phyloP scores from a whole-genome alignment of 2,797 vertebrate genomes.

The Pogonophryne albipinna region DNA sequence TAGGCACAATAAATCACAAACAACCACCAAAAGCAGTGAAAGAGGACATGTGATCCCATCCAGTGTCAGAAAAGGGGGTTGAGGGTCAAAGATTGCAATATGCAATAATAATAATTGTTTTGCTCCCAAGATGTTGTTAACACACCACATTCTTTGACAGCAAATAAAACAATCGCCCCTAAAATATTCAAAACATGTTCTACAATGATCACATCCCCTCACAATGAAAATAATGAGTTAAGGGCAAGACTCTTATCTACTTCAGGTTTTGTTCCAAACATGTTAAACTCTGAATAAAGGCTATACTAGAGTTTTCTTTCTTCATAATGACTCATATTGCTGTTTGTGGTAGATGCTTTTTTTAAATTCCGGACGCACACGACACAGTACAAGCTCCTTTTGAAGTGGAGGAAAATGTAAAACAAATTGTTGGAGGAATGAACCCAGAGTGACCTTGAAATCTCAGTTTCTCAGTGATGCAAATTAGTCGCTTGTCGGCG shows the following conservation, averaged over 20 bases:
- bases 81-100: no score
- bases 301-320: neutral
- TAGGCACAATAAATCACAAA: neutral
- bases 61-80: no score
- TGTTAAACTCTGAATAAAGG: neutral
- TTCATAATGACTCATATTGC: neutral
- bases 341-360: neutral
- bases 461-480: no score
- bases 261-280: neutral
- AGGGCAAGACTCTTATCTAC: neutral
- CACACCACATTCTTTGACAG: no score
- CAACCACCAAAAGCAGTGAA: conserved; percentile 3
- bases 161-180: no score
- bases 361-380: neutral
- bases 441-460: conserved; percentile 8
- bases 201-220: neutral
- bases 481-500: no score
- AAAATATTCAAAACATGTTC: no score
- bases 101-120: no score
- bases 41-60: neutral
- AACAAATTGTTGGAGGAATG: neutral
- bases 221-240: conserved; percentile 5
- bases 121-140: no score
- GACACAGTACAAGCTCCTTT: neutral
- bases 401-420: conserved; percentile 8